Base-by-base conservation (phyloP, 2,113 vertebrate species). In the Callionymus lyra region DNA sequence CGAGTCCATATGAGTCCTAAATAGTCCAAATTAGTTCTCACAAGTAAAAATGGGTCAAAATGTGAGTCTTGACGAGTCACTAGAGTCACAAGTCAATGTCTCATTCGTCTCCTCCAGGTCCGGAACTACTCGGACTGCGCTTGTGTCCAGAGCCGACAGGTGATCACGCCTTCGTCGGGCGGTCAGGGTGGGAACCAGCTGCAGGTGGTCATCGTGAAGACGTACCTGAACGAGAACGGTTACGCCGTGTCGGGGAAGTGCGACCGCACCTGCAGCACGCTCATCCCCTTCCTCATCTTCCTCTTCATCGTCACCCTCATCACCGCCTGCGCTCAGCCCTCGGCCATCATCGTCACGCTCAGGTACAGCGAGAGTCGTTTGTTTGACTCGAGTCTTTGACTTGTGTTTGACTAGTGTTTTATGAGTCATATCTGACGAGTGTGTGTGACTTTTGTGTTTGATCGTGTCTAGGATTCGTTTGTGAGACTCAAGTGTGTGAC, bases 251-350 rank as follows among this genome's bases (percentile, higher is more conserved):
- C 92, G 0, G 94, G 95, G 59, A 97, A 95, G 79, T 99, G 95
- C 12, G 80, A 95, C 42, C 86, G 93, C 42, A 84, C 90, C 70
- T 98, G 95, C 82, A 92, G 86, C 58, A 99, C 95, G 0, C 93
- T 99, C 39, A 92, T 99, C 70, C 94, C 95, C 0, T 99, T 99
- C 86, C 85, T 99, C 59, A 77, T 95, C 63, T 99, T 99, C 12
- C 93, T 99, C 34, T 99, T 99, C 81, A 98, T 99, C 15, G 95
- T 99, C 48, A 98, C 93, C 6, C 91, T 99, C 49, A 98, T 99
- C 72, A 99, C 95, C 3, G 94, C 94, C 0, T 98, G 95, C 1
- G 95, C 92, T 21, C 95, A 99, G 50, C 95, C 95, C 0, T 97
- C 95, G 3, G 94, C 92, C 63, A 96, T 99, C 84, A 99, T 99